Evolutionary conservation across 2,888 invertebrate genomes (phyloP).

Genomic region (Cyaniris semiargus): DNA sequence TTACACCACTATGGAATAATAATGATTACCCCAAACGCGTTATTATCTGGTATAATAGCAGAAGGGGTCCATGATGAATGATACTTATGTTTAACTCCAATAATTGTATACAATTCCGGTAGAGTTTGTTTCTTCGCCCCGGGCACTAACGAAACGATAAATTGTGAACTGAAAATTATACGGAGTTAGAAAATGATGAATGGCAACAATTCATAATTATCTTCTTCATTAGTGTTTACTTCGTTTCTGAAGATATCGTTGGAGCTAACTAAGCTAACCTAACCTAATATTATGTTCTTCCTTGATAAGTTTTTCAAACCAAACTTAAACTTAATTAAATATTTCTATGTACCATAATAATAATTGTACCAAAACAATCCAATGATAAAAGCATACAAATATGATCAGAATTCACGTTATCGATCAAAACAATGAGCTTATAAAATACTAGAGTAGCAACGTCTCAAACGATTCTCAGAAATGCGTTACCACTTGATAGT

Average conservation of each 20-base stretch:
- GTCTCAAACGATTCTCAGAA: too few species aligned
- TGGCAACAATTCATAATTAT: slow-evolving; percentile 44
- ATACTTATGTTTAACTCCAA: slow-evolving; percentile 21
- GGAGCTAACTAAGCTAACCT: too few species aligned
- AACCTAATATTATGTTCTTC: too few species aligned
- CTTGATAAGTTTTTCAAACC: too few species aligned
- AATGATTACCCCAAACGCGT: slow-evolving; percentile 1
- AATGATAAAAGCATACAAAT: background rate
- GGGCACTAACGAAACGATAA: slow-evolving; percentile 48
- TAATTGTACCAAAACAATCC: too few species aligned
- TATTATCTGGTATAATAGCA: slow-evolving; percentile 16
- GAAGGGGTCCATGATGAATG: slow-evolving; percentile 13
- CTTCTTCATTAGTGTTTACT: slow-evolving; percentile 9
- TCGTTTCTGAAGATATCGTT: slow-evolving; percentile 3
- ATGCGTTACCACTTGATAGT: too few species aligned
- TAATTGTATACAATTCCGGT: slow-evolving; percentile 34
- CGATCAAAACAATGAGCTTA: too few species aligned
- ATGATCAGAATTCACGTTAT: slow-evolving; percentile 1
- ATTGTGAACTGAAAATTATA: slow-evolving; percentile 55
- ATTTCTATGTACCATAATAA: too few species aligned
- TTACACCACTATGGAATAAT: background rate
- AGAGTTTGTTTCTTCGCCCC: slow-evolving; percentile 45
- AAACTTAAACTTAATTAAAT: too few species aligned
- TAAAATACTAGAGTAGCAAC: too few species aligned
- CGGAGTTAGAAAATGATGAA: slow-evolving; percentile 44